Conservation (phyloP, 2,888 invertebrate species). For the Noctua fimbriata region DNA sequence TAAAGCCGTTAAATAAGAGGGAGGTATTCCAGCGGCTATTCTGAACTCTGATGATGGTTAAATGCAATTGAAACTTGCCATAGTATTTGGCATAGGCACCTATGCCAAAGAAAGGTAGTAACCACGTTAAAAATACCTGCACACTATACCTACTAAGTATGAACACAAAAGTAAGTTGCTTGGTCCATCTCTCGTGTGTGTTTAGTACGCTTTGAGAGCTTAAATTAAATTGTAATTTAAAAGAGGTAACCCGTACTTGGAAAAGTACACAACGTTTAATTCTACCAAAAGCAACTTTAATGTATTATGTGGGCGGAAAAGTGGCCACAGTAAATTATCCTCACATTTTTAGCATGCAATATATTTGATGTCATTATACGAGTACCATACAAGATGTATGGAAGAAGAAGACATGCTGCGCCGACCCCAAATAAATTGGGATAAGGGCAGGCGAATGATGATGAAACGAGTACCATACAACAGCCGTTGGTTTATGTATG, state of each 20-base stretch:
- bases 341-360: background rate
- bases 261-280: background rate
- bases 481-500: background rate
- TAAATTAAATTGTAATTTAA: conserved; percentile 7
- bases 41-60: background rate
- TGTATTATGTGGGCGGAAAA: background rate
- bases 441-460: no score
- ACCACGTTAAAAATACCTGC: background rate
- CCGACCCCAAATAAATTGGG: no score
- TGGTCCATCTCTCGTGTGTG: background rate
- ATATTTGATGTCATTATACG: background rate
- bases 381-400: background rate
- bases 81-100: background rate
- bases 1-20: background rate
- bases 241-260: background rate
- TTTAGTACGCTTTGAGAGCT: conserved; percentile 5
- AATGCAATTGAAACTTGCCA: background rate
- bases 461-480: background rate
- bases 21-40: background rate
- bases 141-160: background rate
- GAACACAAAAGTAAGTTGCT: background rate
- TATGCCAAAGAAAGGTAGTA: background rate
- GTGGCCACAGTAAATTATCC: background rate
- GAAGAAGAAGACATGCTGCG: no score
- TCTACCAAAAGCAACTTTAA: background rate